phyloP scores from a whole-genome alignment of 2,113 vertebrate species.

The Mesembrinibis cayennensis region DNA sequence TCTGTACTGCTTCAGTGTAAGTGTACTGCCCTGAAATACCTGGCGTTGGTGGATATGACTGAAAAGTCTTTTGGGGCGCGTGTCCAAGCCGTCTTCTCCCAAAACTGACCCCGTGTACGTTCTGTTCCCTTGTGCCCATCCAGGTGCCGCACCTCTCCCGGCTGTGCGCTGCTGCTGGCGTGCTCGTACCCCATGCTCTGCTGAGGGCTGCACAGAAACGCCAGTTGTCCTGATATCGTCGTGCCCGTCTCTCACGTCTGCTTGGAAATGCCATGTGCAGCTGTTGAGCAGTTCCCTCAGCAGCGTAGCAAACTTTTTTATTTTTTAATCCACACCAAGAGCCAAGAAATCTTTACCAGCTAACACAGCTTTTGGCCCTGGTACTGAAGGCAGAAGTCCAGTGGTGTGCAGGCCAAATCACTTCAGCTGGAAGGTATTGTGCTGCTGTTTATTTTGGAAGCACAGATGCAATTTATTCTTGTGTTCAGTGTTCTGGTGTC shows the following conservation, averaged over 20 bases:
- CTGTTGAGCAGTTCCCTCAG: background rate
- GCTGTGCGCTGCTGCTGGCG: fast-evolving
- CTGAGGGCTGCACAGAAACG: background rate
- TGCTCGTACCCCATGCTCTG: too few relatives aligned
- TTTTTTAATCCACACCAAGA: background rate
- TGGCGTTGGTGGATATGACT: background rate
- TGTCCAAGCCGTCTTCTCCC: background rate
- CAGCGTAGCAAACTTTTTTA: background rate
- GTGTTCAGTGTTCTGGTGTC: background rate
- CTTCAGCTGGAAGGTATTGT: slow-evolving; percentile 53
- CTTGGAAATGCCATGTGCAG: background rate
- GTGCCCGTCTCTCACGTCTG: background rate
- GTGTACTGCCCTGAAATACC: background rate
- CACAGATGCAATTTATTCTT: background rate
- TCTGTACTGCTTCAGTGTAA: background rate
- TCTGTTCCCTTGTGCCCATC: background rate
- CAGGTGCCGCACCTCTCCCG: background rate
- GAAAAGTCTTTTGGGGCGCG: background rate
- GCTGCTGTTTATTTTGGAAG: slow-evolving; percentile 46
- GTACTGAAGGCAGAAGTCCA: background rate
- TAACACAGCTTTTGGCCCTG: background rate
- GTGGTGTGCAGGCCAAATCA: background rate
- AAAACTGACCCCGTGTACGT: fast-evolving
- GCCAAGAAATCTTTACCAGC: background rate
- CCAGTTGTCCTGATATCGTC: background rate